Percentiles rank a stretch among this genome's conserved stretches.
Conservation (phyloP, 2,888 invertebrate species). For the Campoplex nolae region DNA sequence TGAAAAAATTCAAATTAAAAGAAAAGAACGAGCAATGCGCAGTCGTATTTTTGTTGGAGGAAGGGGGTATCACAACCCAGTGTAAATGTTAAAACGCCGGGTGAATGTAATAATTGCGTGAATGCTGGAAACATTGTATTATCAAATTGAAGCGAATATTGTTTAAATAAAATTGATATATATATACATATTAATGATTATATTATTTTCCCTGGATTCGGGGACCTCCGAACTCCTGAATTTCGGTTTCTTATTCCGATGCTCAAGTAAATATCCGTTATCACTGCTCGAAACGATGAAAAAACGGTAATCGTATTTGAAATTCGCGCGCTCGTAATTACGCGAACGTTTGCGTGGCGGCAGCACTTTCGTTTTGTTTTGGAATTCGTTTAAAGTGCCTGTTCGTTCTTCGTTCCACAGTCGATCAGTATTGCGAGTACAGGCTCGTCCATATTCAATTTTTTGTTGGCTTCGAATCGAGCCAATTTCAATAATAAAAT, state of each 20-base stretch:
- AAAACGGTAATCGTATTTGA: neutral
- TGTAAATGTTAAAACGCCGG: slow-evolving; percentile 60
- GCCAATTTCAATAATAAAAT: too few species aligned
- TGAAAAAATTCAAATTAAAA: slow-evolving; percentile 20
- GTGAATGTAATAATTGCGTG: slow-evolving; percentile 66
- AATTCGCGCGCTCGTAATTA: neutral
- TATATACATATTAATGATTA: slow-evolving; percentile 55
- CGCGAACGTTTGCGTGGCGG: neutral
- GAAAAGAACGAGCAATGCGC: slow-evolving; percentile 38
- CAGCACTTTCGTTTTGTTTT: neutral
- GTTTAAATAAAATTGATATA: slow-evolving; percentile 84
- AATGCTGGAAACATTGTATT: slow-evolving; percentile 79
- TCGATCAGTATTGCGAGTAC: neutral
- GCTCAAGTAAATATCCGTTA: neutral
- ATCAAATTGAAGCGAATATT: slow-evolving; percentile 80
- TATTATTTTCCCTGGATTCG: neutral
- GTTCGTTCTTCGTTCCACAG: neutral
- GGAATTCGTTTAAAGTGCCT: neutral
- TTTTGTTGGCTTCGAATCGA: neutral
- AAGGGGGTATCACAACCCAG: slow-evolving; percentile 60
- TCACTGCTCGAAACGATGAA: neutral
- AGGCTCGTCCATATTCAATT: neutral
- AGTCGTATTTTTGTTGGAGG: slow-evolving; percentile 69
- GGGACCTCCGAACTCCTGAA: neutral
- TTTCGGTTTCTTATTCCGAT: neutral